Percentiles rank a stretch among this genome's conserved stretches.
Evolutionary conservation across 1,140 invertebrate genomes (phyloP).

Genomic region (Drosophila bocqueti): DNA sequence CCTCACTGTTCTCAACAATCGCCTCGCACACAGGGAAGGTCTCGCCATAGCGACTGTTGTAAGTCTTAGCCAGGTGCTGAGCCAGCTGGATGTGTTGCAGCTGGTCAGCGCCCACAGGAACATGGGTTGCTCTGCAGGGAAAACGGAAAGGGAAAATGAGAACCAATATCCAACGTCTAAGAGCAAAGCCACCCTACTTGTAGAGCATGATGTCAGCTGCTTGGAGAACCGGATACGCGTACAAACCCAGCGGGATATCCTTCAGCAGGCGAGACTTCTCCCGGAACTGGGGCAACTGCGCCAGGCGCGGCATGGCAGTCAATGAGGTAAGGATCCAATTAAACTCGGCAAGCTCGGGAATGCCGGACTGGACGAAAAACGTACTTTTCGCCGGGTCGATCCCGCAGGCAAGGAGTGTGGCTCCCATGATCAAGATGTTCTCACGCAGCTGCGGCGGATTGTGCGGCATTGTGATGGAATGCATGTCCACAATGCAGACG

Average conservation of each 20-base stretch:
- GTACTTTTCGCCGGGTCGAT: slow-evolving; percentile 93
- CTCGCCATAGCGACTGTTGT: slow-evolving; percentile 91
- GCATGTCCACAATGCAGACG: slow-evolving; percentile 96
- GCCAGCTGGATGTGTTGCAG: slow-evolving; percentile 95
- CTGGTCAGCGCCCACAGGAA: slow-evolving; percentile 98
- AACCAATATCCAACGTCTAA: background rate
- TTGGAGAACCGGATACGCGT: slow-evolving; percentile 97
- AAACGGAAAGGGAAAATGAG: slow-evolving; percentile 26
- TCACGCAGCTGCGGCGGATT: slow-evolving; percentile 88
- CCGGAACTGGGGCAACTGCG: slow-evolving; percentile 96
- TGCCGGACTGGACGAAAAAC: slow-evolving; percentile 95
- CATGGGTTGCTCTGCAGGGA: slow-evolving; percentile 91
- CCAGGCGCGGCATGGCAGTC: slow-evolving; percentile 92
- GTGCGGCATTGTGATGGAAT: slow-evolving; percentile 96
- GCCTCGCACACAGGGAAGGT: slow-evolving; percentile 91
- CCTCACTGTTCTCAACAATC: slow-evolving; percentile 87
- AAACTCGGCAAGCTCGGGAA: slow-evolving; percentile 94
- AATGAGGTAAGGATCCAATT: slow-evolving; percentile 95
- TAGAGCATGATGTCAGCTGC: slow-evolving; percentile 97
- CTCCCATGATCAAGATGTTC: slow-evolving; percentile 92
- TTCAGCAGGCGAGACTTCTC: slow-evolving; percentile 92
- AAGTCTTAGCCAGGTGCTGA: slow-evolving; percentile 92
- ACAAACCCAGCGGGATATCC: slow-evolving; percentile 93
- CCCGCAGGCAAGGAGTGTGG: slow-evolving; percentile 95
- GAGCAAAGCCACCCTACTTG: slow-evolving; percentile 87